Conservation (phyloP, 2,797 vertebrate genomes). For the Falco cherrug region DNA sequence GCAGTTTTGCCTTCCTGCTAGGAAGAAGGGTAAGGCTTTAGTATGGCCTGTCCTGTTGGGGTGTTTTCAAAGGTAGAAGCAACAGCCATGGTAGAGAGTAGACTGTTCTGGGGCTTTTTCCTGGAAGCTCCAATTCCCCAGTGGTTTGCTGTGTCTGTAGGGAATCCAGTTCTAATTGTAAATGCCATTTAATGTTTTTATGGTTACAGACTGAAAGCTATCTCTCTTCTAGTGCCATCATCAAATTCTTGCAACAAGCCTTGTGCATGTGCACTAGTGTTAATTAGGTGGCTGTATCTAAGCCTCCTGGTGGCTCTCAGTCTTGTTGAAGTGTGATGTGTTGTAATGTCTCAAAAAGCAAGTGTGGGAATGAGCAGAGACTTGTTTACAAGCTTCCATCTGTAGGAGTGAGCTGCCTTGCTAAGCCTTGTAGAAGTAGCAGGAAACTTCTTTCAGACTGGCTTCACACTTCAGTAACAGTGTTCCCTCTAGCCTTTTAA, state of each 20-base stretch:
- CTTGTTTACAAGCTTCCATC: conserved; percentile 1
- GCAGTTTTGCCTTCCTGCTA: neutral
- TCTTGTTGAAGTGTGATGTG: neutral
- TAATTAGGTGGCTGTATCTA: conserved; percentile 1
- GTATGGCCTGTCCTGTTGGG: neutral
- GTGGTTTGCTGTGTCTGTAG: neutral
- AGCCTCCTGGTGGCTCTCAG: neutral
- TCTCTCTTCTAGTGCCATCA: neutral
- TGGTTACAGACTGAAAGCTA: neutral
- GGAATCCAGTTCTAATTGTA: neutral
- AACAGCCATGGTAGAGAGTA: neutral
- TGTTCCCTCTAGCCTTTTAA: neutral
- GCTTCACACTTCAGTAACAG: neutral
- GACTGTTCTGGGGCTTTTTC: neutral
- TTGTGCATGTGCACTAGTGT: neutral
- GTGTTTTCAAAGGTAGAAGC: neutral
- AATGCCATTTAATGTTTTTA: neutral
- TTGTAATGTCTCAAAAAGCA: neutral
- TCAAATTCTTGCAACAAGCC: neutral
- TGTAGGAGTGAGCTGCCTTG: neutral
- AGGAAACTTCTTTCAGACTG: neutral
- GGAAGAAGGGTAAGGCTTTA: neutral
- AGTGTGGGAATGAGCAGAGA: neutral
- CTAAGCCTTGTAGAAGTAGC: neutral
- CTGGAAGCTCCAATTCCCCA: neutral